A percentile compares a stretch with the other conserved stretches of the same genome.
Conservation (phyloP, 1,140 invertebrate genomes). For the Trialeurodes vaporariorum region DNA sequence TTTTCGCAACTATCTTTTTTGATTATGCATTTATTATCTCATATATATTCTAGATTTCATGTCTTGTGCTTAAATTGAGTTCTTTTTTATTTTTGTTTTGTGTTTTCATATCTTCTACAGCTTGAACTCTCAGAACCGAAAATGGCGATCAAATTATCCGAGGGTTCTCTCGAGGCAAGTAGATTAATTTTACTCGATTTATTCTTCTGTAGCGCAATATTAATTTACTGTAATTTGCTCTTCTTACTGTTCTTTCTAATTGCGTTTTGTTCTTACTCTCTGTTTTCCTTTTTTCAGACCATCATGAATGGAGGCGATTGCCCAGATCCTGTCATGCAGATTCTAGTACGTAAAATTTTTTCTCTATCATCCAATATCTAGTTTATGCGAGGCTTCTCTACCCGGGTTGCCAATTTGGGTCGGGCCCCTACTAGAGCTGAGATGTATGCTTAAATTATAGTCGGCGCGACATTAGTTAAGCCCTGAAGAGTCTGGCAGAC, state of each 20-base stretch:
- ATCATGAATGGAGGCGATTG: constrained; percentile 53
- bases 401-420: not conserved
- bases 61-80: no score
- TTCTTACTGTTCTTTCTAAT: not conserved
- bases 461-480: no score
- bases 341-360: constrained; percentile 44
- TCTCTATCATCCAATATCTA: not conserved
- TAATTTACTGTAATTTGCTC: not conserved
- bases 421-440: no score
- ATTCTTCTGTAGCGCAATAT: no score
- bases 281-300: constrained; percentile 36
- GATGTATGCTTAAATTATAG: no score
- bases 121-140: no score
- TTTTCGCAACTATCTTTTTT: no score
- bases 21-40: no score
- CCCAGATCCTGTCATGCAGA: constrained; percentile 55
- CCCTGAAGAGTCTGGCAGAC: not conserved
- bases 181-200: not conserved
- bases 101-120: no score
- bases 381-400: not conserved
- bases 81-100: no score
- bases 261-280: no score
- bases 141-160: not conserved
- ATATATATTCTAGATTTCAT: no score
- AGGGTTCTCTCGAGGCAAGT: not conserved